Evolutionary conservation across 1,140 invertebrate genomes (phyloP), one percentile per base, ranked within the genome.

Genomic region (Chlorops oryzae): DNA sequence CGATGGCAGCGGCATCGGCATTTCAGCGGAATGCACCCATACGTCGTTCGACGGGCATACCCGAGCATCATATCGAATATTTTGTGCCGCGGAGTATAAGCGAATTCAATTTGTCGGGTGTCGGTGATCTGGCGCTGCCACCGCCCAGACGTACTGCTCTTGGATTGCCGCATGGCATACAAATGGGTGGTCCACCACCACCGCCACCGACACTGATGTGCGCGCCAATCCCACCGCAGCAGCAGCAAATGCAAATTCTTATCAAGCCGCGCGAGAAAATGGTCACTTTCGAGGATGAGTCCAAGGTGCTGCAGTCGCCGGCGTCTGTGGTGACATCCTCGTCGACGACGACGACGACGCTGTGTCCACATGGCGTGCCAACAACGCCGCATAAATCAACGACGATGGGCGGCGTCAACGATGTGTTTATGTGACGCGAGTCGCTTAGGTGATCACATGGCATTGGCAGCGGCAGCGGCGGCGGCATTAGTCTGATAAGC

Each of bases 261-360:
- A 65, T 72, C 28, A 76, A 75, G 28, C 75, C 75, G 28, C 75
- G 83, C 28, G 86, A 86, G 63, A 88, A 88, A 72, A 86, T 87
- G 80, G 86, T 88, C 13, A 89, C 87, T 2, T 89, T 89, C 57
- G 85, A 88, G 59, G 87, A 89, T 59, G 85, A 88, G 55, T 75
- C 77, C 35, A 63, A 73, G 13, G 60, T 62, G 13, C 32, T 28
- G 13, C 21, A 22, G 18, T 38, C 42, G 13, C 17, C 12, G 20
- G 28, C 15, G 5, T 13, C 6, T 38, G 35, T n/a, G n/a, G 35
- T 5, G 1, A 39, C 22, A 13, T 35, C 44, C 15, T 43, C 24
- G 13, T 50, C 28, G 2, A 24, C 48, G 1, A 32, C 47, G 4
- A 58, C 61, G 32, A 47, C 62, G 10, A 64, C 59, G 12, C 40